These are phyloP conservation scores for Lampris megalopsis DNA, from an alignment of 2,113 vertebrate genomes.

Conservation along the genomic window DNA sequence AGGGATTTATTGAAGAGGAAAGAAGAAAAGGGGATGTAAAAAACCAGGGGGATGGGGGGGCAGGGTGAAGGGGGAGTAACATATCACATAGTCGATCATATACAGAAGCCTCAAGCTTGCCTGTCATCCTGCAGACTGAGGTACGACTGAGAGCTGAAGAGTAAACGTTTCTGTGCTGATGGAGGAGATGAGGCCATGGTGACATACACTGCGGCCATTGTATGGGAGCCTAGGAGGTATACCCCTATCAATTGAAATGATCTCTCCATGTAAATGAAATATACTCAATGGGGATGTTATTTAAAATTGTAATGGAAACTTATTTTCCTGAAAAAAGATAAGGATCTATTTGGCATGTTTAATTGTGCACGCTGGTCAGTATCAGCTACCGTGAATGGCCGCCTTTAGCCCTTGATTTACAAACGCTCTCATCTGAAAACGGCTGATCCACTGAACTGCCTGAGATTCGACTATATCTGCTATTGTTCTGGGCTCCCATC, in stretches of 20 bases:
- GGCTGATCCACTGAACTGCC: slow-evolving; percentile 26
- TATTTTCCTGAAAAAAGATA: slow-evolving; percentile 28
- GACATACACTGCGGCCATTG: slow-evolving; percentile 65
- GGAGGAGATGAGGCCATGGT: slow-evolving; percentile 67
- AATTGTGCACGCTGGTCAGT: slow-evolving; percentile 21
- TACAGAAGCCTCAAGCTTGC: slow-evolving; percentile 67
- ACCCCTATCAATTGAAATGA: slow-evolving; percentile 17
- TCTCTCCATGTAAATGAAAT: slow-evolving; percentile 49
- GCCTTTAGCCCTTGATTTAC: slow-evolving; percentile 28
- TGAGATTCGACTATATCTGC: slow-evolving; percentile 50
- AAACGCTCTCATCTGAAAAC: slow-evolving; percentile 16
- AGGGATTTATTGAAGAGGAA: slow-evolving; percentile 7
- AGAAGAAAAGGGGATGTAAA: slow-evolving; percentile 44
- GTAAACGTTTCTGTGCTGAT: slow-evolving; percentile 67
- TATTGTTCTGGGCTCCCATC: slow-evolving; percentile 66
- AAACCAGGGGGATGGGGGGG: slow-evolving; percentile 37
- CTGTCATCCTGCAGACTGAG: slow-evolving; percentile 58
- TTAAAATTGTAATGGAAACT: background rate
- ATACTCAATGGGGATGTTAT: slow-evolving; percentile 27
- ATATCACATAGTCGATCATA: slow-evolving; percentile 79
- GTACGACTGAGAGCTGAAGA: slow-evolving; percentile 46
- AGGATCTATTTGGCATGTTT: slow-evolving; percentile 18
- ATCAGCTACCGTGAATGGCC: slow-evolving; percentile 29
- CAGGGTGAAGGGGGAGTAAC: slow-evolving; percentile 46
- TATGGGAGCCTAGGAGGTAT: slow-evolving; percentile 20